Percentiles rank a stretch among this genome's conserved stretches.
Conservation (phyloP, 2,113 vertebrate genomes). For the Propithecus coquereli region DNA sequence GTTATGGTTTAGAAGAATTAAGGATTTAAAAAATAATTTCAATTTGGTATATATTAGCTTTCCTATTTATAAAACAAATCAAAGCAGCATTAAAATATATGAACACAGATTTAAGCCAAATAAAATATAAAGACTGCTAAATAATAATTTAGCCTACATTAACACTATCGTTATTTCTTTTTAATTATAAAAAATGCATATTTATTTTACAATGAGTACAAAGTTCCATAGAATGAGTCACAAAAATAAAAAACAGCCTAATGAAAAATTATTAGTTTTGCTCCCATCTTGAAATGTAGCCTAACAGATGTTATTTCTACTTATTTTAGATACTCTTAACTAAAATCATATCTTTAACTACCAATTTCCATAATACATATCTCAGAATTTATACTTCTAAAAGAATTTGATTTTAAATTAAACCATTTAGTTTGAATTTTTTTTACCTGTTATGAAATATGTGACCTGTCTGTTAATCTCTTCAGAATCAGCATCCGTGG, state of each 20-base stretch:
- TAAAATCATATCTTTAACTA: not conserved
- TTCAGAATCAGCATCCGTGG: constrained; percentile 92
- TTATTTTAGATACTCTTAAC: not conserved
- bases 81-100: not conserved
- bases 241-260: not conserved
- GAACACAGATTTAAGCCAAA: not conserved
- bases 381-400: not conserved
- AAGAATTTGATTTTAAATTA: not conserved
- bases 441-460: constrained; percentile 95
- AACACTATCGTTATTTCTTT: not conserved
- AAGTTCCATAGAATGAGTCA: not conserved
- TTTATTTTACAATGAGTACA: not conserved
- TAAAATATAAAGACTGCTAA: not conserved
- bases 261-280: constrained; percentile 14
- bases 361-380: not conserved
- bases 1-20: not conserved
- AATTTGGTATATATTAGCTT: not conserved
- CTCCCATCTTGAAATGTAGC: not conserved
- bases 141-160: not conserved
- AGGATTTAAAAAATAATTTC: not conserved
- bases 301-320: not conserved
- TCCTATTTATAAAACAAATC: not conserved
- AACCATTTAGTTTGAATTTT: accelerated
- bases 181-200: not conserved
- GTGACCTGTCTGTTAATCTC: constrained; percentile 92